phyloP scores from a whole-genome alignment of 2,797 vertebrate species.

The Molossus molossus region DNA sequence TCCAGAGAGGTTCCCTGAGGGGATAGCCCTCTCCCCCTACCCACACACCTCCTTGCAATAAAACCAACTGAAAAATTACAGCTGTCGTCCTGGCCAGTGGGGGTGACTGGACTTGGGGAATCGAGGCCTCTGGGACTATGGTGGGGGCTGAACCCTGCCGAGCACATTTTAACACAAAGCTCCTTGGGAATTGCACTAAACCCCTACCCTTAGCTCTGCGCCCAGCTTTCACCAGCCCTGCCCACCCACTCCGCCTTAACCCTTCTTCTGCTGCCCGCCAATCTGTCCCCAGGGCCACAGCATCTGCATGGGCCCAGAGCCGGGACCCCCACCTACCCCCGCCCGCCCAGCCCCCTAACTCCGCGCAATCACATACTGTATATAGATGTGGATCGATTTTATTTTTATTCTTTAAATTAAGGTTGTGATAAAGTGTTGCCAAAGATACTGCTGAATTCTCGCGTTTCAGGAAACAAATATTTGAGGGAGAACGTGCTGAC shows the following conservation, averaged over 20 bases:
- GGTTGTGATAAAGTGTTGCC: conserved; percentile 89
- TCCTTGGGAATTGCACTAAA: conserved; percentile 87
- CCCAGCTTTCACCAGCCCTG: conserved; percentile 72
- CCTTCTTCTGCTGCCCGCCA: conserved; percentile 46
- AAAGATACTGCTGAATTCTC: conserved; percentile 87
- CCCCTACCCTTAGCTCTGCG: conserved; percentile 62
- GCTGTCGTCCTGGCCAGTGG: conserved; percentile 74
- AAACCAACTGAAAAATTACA: conserved; percentile 75
- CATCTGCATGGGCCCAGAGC: conserved; percentile 81
- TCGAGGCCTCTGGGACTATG: conserved; percentile 50
- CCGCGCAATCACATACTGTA: conserved; percentile 84
- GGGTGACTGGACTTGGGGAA: conserved; percentile 53
- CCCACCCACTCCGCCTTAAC: conserved; percentile 86
- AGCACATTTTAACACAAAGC: conserved; percentile 85
- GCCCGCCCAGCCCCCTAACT: not conserved
- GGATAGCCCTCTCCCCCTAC: not conserved
- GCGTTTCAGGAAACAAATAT: conserved; percentile 83
- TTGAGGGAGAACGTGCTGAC: conserved; percentile 65
- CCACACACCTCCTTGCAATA: conserved; percentile 76
- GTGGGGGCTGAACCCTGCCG: conserved; percentile 45
- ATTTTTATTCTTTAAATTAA: conserved; percentile 87
- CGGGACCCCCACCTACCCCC: conserved; percentile 35
- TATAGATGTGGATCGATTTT: conserved; percentile 85
- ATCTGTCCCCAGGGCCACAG: conserved; percentile 58
- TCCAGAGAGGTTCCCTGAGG: conserved; percentile 37